Base-by-base conservation (phyloP, 2,888 invertebrate genomes). In the Scaptodrosophila latifasciaeformis region DNA sequence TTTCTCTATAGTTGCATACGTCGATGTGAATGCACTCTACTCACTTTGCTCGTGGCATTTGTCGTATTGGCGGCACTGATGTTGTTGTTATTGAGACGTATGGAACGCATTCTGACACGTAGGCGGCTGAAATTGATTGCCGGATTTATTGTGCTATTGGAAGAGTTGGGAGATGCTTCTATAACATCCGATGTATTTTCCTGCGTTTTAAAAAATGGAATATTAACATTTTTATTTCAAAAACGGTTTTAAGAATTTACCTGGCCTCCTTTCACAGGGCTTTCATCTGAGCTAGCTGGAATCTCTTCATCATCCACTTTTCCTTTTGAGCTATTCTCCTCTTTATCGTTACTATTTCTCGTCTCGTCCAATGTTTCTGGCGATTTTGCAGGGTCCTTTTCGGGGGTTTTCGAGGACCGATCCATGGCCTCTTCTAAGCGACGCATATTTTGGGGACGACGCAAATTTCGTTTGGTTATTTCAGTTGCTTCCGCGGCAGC, bases 111-210 rank as follows among this genome's bases (percentile, higher is more conserved):
- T 19, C 82, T 82, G 43, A 68, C 29, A 2, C 74, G 71, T 29
- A 60, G 31, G 2, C 52, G 57, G 42, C 51, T 57, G 29, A 43
- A 49, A 24, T 55, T 49, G n/a, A 17, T 27, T 1, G 34, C 54
- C 10, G 19, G 42, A 7, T 15, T 17, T 13, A 5, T 17, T 17
- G 9, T 10, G 7, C 24, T 12, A 12, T 5, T 24, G 4, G 56
- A 56, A 1, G 59, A 49, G 27, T 46, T 34, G 9, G 84, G 85
- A 2, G 84, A 84, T n/a, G 76, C 67, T 1, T 71, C 78, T 53
- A 84, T 82, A 5, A 81, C 66, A 5, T 84, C 85, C 1, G 82
- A 79, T 15, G 61, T 57, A 42, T 82, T 65, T 1, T 51, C 60
- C 83, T 84, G 40, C 2, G n/a, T n/a, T n/a, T n/a, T n/a, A n/a